These are phyloP conservation scores for Corvus hawaiiensis DNA, from an alignment of 2,113 vertebrate species.

Conservation along the genomic window DNA sequence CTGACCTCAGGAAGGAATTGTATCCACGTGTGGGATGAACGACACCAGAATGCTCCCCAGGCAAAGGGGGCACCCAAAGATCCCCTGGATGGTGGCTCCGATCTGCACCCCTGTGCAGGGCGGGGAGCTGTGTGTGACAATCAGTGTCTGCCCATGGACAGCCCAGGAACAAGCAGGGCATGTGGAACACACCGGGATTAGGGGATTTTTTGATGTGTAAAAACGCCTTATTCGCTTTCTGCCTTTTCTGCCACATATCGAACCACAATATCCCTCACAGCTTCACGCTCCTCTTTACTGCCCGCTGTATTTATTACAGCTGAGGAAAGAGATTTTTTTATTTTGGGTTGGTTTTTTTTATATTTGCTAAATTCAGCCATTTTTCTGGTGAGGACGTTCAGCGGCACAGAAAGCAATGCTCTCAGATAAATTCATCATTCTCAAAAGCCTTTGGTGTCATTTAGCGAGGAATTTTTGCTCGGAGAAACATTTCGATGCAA, in stretches of 20 bases:
- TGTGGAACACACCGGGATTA: not conserved
- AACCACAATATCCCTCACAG: not conserved
- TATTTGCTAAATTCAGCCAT: slow-evolving; percentile 31
- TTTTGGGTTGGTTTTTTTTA: not conserved
- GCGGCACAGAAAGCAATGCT: not conserved
- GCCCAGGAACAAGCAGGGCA: not conserved
- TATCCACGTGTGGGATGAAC: not conserved
- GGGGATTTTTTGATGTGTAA: not conserved
- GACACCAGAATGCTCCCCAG: not conserved
- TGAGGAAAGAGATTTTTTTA: not conserved
- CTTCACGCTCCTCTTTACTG: not conserved
- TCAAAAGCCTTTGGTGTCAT: slow-evolving; percentile 22
- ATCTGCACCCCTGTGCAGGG: not conserved
- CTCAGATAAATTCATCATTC: slow-evolving; percentile 8
- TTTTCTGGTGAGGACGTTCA: not conserved
- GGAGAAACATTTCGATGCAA: slow-evolving; percentile 30
- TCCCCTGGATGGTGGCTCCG: not conserved
- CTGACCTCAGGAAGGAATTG: accelerated
- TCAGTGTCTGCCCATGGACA: not conserved
- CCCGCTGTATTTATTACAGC: not conserved
- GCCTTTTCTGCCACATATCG: not conserved
- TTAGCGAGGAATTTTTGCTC: not conserved
- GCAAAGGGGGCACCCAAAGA: not conserved
- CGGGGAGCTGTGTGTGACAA: not conserved
- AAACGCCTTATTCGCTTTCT: not conserved